Percentiles rank a stretch among this genome's conserved stretches.
These are phyloP conservation scores for Ceratoteleas bidentatus DNA, from an alignment of 1,140 invertebrate genomes.

Conservation along the genomic window DNA sequence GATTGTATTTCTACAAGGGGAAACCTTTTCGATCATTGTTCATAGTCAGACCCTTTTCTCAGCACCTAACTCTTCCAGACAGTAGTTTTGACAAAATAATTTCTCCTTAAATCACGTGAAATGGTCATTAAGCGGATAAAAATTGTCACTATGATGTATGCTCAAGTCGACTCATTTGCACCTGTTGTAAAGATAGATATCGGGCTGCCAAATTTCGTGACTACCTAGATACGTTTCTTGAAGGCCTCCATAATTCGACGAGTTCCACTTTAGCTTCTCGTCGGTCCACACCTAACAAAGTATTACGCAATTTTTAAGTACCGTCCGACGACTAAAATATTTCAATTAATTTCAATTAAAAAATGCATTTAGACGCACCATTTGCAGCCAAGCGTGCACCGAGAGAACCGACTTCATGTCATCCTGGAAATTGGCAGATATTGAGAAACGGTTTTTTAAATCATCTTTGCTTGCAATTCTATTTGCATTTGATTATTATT, in stretches of 20 bases:
- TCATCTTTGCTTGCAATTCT: too few relatives aligned
- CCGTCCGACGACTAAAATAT: neutral
- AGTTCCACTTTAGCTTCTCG: conserved; percentile 85
- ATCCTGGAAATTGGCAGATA: conserved; percentile 74
- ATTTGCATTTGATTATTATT: too few relatives aligned
- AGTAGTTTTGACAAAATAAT: conserved; percentile 18
- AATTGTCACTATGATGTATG: conserved; percentile 46
- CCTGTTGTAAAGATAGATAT: conserved; percentile 86
- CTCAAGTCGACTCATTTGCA: conserved; percentile 67
- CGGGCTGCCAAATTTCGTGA: conserved; percentile 87
- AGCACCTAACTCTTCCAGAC: neutral
- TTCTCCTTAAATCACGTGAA: conserved; percentile 12
- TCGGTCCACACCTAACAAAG: conserved; percentile 84
- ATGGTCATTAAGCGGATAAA: conserved; percentile 40
- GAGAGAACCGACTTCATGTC: conserved; percentile 83
- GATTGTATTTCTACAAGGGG: too few relatives aligned
- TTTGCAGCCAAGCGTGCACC: conserved; percentile 82
- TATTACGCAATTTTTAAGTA: conserved; percentile 16
- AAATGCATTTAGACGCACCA: conserved; percentile 76
- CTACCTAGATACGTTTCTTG: conserved; percentile 82
- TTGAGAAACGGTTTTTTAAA: neutral
- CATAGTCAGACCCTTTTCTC: neutral
- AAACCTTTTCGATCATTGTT: too few relatives aligned
- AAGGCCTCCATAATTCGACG: conserved; percentile 83
- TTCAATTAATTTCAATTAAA: neutral